phyloP scores from a whole-genome alignment of 2,888 invertebrate species.

The Cephus pygmeus region DNA sequence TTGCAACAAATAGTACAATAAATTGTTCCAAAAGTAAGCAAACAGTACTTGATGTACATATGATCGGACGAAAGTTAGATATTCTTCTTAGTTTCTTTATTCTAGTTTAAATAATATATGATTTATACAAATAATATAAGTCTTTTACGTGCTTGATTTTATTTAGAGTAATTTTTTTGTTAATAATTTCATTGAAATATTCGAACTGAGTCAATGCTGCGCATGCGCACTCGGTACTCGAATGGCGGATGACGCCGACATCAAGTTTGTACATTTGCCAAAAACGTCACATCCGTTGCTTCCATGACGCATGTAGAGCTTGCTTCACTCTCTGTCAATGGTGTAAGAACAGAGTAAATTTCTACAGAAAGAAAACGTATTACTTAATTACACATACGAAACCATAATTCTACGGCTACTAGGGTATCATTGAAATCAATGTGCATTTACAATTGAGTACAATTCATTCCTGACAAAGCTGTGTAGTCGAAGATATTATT shows the following conservation, averaged over 20 bases:
- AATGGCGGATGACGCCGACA: neutral
- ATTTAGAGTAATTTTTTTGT: neutral
- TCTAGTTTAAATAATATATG: neutral
- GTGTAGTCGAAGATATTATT: neutral
- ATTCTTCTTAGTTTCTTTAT: neutral
- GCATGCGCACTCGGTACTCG: neutral
- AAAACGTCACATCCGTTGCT: constrained; percentile 1
- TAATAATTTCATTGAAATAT: neutral
- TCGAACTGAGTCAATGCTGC: neutral
- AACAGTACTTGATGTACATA: neutral
- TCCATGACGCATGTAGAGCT: constrained; percentile 3
- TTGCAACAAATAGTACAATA: neutral
- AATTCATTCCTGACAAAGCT: neutral
- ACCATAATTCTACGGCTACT: neutral
- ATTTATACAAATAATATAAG: neutral
- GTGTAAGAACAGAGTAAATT: neutral
- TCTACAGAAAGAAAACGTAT: neutral
- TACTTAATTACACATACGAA: neutral
- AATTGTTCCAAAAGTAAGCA: neutral
- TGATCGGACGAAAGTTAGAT: neutral
- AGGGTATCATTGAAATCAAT: neutral
- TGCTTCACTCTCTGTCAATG: neutral
- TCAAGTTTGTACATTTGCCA: neutral
- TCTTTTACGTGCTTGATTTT: neutral
- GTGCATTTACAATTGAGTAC: neutral